Percentiles rank a stretch among this genome's conserved stretches.
These are phyloP conservation scores for Lobophora halterata DNA, from an alignment of 2,888 invertebrate species.

Conservation along the genomic window DNA sequence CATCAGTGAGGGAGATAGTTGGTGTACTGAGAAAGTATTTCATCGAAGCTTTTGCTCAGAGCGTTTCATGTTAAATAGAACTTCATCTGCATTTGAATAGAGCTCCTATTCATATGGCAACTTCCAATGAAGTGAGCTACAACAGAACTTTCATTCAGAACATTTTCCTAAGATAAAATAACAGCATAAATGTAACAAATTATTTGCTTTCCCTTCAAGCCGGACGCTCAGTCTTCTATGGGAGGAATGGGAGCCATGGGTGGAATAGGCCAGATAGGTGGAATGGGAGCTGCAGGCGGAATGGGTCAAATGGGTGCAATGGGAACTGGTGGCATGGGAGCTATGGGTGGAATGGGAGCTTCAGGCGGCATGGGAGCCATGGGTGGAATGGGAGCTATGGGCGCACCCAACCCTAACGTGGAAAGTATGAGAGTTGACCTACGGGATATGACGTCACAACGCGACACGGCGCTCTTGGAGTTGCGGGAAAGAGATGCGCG, in stretches of 20 bases:
- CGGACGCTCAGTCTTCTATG: constrained; percentile 13
- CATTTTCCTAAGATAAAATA: no score
- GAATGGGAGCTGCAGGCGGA: constrained; percentile 11
- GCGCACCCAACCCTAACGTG: constrained; percentile 29
- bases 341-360: constrained; percentile 8
- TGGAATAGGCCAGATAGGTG: not conserved
- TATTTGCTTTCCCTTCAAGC: constrained; percentile 3
- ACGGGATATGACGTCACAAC: constrained; percentile 60
- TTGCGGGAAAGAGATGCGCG: constrained; percentile 79
- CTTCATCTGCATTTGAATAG: no score
- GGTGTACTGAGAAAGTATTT: no score
- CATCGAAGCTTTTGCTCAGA: no score
- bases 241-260: constrained; percentile 13
- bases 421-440: constrained; percentile 64
- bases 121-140: no score
- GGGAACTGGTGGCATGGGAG: constrained; percentile 2
- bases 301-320: constrained; percentile 15
- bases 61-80: no score
- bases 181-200: no score
- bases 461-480: constrained; percentile 60
- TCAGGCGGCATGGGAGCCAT: constrained; percentile 7
- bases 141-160: no score
- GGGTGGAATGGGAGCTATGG: constrained; percentile 11
- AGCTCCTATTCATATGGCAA: no score
- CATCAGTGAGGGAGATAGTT: no score